Conservation (phyloP, 2,888 invertebrate genomes). For the Drosophila pseudotakahashii region DNA sequence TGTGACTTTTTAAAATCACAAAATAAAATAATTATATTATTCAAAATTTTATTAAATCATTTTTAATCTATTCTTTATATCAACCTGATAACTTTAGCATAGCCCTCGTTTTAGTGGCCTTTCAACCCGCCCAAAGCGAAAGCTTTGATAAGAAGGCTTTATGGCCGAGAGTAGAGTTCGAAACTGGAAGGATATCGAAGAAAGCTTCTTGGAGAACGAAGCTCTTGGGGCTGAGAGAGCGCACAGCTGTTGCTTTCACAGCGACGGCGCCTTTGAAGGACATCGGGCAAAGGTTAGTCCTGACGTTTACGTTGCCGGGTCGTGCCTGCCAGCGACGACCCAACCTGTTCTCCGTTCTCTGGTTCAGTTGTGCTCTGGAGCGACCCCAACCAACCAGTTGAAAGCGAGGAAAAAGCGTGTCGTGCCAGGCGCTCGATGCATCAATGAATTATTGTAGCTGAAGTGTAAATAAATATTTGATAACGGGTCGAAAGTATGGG, state of each 20-base stretch:
- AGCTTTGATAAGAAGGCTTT: slow-evolving; percentile 70
- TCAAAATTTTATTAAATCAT: no score
- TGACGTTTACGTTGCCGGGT: slow-evolving; percentile 77
- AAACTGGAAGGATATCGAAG: slow-evolving; percentile 59
- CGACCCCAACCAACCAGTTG: slow-evolving; percentile 37
- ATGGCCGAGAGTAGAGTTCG: slow-evolving; percentile 43
- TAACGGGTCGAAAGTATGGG: slow-evolving; percentile 52
- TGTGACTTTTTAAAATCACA: neutral
- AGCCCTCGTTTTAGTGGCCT: slow-evolving; percentile 2
- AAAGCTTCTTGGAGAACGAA: slow-evolving; percentile 51
- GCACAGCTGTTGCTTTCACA: slow-evolving; percentile 78
- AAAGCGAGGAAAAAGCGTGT: slow-evolving; percentile 54
- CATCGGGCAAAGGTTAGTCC: slow-evolving; percentile 76
- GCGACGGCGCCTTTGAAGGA: slow-evolving; percentile 75
- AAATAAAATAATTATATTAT: no score
- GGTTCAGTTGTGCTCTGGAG: slow-evolving; percentile 23
- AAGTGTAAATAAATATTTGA: slow-evolving; percentile 76
- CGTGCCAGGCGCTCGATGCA: slow-evolving; percentile 71
- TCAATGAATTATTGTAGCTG: slow-evolving; percentile 76
- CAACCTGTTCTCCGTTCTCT: slow-evolving; percentile 18
- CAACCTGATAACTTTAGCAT: neutral
- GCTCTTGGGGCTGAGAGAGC: slow-evolving; percentile 38
- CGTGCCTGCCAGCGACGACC: slow-evolving; percentile 36
- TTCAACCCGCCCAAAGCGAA: neutral
- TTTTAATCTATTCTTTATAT: no score